Conservation (phyloP, 2,113 vertebrate species). For the Corynorhinus townsendii region DNA sequence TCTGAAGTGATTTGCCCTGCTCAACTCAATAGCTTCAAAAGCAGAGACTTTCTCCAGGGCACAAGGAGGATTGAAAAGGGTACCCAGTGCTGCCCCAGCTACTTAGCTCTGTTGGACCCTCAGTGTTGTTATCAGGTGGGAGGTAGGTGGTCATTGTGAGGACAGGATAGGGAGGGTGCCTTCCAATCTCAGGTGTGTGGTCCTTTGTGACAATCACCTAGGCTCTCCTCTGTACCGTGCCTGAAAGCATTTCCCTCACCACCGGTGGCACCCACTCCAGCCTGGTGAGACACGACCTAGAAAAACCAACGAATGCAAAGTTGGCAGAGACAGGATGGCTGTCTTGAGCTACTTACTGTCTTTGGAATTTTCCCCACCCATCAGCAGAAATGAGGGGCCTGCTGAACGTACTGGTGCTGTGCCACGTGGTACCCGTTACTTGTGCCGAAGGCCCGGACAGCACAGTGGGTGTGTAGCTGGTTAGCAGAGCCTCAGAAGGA, state of each 20-base stretch:
- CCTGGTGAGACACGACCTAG: background rate
- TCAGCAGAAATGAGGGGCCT: background rate
- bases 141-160: background rate
- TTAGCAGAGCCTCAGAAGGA: background rate
- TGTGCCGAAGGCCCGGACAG: background rate
- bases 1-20: background rate
- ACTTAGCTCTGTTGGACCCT: background rate
- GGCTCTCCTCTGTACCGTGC: background rate
- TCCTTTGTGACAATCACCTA: background rate
- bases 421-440: background rate
- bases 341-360: background rate
- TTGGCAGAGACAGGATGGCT: background rate
- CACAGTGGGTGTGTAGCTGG: background rate
- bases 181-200: background rate
- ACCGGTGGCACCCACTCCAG: background rate
- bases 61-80: background rate
- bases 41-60: background rate
- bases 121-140: too few species aligned
- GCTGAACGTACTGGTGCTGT: rapidly evolving
- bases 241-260: background rate
- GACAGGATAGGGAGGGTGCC: background rate
- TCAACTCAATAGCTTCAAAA: background rate
- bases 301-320: background rate
- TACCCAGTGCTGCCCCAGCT: background rate
- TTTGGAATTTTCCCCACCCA: background rate